Conservation (phyloP, 2,113 vertebrate genomes). For the Perca flavescens region DNA sequence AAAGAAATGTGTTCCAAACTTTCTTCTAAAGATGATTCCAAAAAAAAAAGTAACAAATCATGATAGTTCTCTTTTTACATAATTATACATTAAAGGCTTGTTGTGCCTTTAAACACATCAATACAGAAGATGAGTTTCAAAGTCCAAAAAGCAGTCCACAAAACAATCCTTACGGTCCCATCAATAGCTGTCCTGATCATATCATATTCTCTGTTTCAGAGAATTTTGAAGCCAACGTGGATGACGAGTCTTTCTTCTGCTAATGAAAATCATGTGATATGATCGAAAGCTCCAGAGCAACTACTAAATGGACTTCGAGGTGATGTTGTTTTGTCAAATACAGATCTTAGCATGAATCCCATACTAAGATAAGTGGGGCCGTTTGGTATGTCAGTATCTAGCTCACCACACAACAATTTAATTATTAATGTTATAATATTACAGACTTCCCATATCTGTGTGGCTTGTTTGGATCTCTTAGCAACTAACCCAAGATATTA, state of each 20-base stretch:
- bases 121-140: not conserved
- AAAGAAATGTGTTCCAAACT: not conserved
- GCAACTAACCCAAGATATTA: not conserved
- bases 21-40: not conserved
- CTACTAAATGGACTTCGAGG: not conserved
- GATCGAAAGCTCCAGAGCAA: not conserved
- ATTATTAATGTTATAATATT: no score
- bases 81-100: not conserved
- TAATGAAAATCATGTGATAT: constrained; percentile 1
- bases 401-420: no score
- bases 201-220: not conserved
- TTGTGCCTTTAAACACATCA: not conserved
- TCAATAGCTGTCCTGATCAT: not conserved
- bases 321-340: not conserved
- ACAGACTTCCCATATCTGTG: not conserved
- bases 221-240: not conserved
- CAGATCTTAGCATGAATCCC: not conserved
- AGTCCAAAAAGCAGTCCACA: not conserved
- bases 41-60: not conserved
- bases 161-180: not conserved
- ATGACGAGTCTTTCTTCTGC: not conserved
- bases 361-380: no score
- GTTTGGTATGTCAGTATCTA: no score
- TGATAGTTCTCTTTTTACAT: not conserved
- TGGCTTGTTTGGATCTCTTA: not conserved